Evolutionary conservation across 2,888 invertebrate genomes (phyloP).

Genomic region (Eurytoma californica): DNA sequence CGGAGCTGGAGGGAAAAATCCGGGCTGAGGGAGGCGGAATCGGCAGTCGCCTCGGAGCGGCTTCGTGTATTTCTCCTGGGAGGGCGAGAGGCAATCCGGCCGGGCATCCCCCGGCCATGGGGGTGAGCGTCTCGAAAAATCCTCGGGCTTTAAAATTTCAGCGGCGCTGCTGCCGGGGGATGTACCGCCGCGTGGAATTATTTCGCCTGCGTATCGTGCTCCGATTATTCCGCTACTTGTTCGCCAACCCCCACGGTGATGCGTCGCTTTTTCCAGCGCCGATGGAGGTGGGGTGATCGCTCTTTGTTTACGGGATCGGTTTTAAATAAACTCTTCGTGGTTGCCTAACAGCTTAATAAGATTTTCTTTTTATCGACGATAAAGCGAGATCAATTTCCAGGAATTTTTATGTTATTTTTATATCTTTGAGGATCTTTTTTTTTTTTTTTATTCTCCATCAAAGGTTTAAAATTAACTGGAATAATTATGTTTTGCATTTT

Average conservation of each 20-base stretch:
- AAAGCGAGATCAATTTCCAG: too few relatives aligned
- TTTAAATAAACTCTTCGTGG: too few relatives aligned
- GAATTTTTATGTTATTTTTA: too few relatives aligned
- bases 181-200: neutral
- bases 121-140: constrained; percentile 16
- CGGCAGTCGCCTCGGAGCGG: constrained; percentile 32
- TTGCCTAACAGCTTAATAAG: too few relatives aligned
- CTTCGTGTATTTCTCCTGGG: constrained; percentile 55
- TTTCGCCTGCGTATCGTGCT: neutral
- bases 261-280: too few relatives aligned
- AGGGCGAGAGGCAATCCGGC: constrained; percentile 19
- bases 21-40: constrained; percentile 10
- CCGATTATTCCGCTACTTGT: constrained; percentile 4
- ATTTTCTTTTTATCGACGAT: too few relatives aligned
- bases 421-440: too few relatives aligned
- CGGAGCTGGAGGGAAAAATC: neutral
- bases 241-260: neutral
- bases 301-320: too few relatives aligned
- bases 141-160: constrained; percentile 44
- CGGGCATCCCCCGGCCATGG: constrained; percentile 22
- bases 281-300: too few relatives aligned
- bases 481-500: too few relatives aligned
- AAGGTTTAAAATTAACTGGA: too few relatives aligned
- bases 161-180: neutral
- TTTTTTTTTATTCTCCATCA: too few relatives aligned